Base-by-base conservation (phyloP, 2,888 invertebrate species). In the Chloromyia formosa region DNA sequence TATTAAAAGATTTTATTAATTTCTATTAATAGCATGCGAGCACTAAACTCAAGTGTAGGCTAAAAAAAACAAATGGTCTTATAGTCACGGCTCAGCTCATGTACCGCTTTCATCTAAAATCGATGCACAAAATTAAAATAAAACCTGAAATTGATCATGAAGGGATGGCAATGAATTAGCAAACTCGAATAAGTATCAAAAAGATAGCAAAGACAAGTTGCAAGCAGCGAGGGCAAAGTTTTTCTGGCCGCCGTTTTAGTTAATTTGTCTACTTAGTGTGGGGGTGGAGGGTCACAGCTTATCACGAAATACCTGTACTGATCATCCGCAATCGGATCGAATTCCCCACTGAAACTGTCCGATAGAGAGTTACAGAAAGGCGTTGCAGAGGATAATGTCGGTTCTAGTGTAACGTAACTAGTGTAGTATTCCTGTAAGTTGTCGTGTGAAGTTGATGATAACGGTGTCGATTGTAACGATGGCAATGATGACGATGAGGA, bases 21-120 rank as follows among this genome's bases (percentile, higher is more conserved):
- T 40, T 35, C 71, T 71, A 71, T 16, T 53, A 71, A 71, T 71
- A 71, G 71, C 71, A 71, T 58, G 71, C 71, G 27, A 49, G 27
- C 54, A 23, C 66, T 18, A 22, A 66, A 66, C 22, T 49, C 42
- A 66, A 22, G 22, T 49, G 35, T 20, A 27, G 66, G 45, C 42
- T 22, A 5, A 20, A 45, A 66, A 66, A 49, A 49, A 7, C 49
- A 49, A 49, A 49, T 49, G 49, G 12, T 49, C 42, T 42, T 5
- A 42, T 5, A 9, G n/a, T n/a, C 27, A 7, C 27, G 49, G 40
- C 40, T 35, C 27, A 42, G 9, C 3, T 45, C 42, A 10, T 18
- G 14, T 18, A 35, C 45, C 16, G 61, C 23, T 27, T 40, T 62
- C 7, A 16, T 40, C 2, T 18, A 14, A 7, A 64, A 64, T 14